Evolutionary conservation across 35 echinoderm and acorn worm species (phyloP).

Genomic region (Acanthaster planci): DNA sequence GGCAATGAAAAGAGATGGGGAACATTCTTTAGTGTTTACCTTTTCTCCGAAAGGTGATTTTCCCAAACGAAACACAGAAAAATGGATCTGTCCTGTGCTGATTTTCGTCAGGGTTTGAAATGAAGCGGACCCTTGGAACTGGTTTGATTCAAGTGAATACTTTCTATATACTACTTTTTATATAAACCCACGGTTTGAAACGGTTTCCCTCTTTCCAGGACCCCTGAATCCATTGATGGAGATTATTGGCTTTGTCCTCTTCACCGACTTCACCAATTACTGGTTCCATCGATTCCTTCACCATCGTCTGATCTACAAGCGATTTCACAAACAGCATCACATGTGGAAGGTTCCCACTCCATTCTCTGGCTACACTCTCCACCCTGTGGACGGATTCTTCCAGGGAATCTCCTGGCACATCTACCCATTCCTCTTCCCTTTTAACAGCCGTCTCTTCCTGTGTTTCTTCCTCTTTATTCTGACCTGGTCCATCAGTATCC

Average conservation of each 20-base stretch:
- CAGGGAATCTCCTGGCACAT: constrained; percentile 91
- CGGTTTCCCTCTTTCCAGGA: constrained; percentile 49
- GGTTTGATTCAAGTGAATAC: neutral
- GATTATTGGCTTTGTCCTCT: constrained; percentile 67
- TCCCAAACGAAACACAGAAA: too few relatives aligned
- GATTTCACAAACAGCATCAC: constrained; percentile 86
- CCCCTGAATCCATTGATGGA: constrained; percentile 53
- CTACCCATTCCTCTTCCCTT: constrained; percentile 83
- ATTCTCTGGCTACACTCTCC: constrained; percentile 92
- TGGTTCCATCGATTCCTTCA: constrained; percentile 94
- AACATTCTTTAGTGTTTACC: too few relatives aligned
- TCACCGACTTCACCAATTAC: constrained; percentile 89
- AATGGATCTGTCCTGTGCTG: too few relatives aligned
- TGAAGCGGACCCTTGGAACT: too few relatives aligned
- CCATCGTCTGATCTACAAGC: constrained; percentile 72
- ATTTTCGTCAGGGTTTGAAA: too few relatives aligned
- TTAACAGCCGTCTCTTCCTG: constrained; percentile 82
- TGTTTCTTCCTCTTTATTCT: constrained; percentile 76
- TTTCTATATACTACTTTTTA: neutral
- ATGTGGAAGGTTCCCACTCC: constrained; percentile 85
- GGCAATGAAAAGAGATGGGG: too few relatives aligned
- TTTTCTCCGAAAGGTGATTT: too few relatives aligned
- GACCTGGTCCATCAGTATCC: constrained; percentile 95
- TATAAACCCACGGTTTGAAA: neutral
- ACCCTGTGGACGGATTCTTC: constrained; percentile 84